These are phyloP conservation scores for Ptycholaimellus sp. DNA, from an alignment of 2,888 invertebrate species.

Conservation along the genomic window DNA sequence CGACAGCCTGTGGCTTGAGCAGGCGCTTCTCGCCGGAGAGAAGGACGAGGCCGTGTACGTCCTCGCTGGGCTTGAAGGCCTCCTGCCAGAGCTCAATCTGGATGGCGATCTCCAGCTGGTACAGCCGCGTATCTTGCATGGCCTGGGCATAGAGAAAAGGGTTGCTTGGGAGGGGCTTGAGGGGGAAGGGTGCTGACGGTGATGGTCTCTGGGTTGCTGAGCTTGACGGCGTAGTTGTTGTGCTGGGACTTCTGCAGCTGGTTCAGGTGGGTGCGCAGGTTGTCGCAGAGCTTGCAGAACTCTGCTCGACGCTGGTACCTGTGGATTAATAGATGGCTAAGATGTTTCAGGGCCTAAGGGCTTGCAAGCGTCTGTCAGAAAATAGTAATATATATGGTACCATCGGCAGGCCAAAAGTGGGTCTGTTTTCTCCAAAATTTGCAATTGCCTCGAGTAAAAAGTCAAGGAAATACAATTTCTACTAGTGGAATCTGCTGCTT, in stretches of 20 bases:
- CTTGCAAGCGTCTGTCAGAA: too few species aligned
- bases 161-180: too few species aligned
- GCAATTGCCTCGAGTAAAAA: too few species aligned
- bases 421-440: too few species aligned
- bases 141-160: too few species aligned
- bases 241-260: constrained; percentile 59
- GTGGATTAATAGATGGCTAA: too few species aligned
- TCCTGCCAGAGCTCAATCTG: constrained; percentile 98
- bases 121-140: constrained; percentile 80
- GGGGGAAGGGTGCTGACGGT: too few species aligned
- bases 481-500: too few species aligned
- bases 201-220: constrained; percentile 68
- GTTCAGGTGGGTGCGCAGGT: constrained; percentile 76
- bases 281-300: constrained; percentile 90
- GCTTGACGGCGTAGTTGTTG: constrained; percentile 48
- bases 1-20: constrained; percentile 88
- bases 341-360: too few species aligned
- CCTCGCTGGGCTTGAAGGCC: constrained; percentile 39
- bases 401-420: too few species aligned
- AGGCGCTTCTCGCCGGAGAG: constrained; percentile 44
- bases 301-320: constrained; percentile 92
- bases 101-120: constrained; percentile 84
- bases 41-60: constrained; percentile 86
- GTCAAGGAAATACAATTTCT: too few species aligned
- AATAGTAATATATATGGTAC: too few species aligned